Evolutionary conservation across 2,888 invertebrate species (phyloP), one percentile per base, ranked within the genome.

Genomic region (Bugulina stolonifera): DNA sequence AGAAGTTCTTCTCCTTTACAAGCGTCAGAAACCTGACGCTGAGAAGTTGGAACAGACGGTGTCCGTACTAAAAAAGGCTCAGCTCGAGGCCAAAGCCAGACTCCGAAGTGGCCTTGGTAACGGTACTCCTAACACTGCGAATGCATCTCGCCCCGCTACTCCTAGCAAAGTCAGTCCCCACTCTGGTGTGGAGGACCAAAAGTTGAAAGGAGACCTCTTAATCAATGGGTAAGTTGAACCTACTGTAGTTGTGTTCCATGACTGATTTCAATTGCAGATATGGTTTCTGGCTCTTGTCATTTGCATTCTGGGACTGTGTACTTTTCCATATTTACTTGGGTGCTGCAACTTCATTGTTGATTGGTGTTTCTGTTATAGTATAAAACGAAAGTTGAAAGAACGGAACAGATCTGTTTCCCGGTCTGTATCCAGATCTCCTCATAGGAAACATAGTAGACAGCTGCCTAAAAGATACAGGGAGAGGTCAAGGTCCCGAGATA

Each of bases 1-100:
- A 69, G 88, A 90, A 64, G 93, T 97, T 75, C 86, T 96, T 74
- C 89, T 90, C 76, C 87, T 97, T 0, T 98, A 97, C 82, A 90
- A 89, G 73, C 87, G 95, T 72, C 86, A 90, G 1, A 93, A 89
- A 89, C 88, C 90, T 5, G 89, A 90, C 80, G 88, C 89, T 1
- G 92, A 92, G 75, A 87, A 88, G 58, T 83, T 93, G 71, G 92
- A 93, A 78, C 89, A 89, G 69, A 88, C 89, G 71, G 90, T 93
- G 0, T 91, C 91, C 72, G 89, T 90, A 78, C 84, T 91, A 0
- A 88, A 89, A 75, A 89, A 89, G 77, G 87, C 89, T 55, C 91
- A 91, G 80, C 88, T 64, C 5, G 64, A 64, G 34, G 64, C 64
- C 10, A 64, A 64, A n/a, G 64, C 64, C 27, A 64, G 64, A 34